Base-by-base conservation (phyloP, 2,888 invertebrate genomes). In the Drosophila meridiana region DNA sequence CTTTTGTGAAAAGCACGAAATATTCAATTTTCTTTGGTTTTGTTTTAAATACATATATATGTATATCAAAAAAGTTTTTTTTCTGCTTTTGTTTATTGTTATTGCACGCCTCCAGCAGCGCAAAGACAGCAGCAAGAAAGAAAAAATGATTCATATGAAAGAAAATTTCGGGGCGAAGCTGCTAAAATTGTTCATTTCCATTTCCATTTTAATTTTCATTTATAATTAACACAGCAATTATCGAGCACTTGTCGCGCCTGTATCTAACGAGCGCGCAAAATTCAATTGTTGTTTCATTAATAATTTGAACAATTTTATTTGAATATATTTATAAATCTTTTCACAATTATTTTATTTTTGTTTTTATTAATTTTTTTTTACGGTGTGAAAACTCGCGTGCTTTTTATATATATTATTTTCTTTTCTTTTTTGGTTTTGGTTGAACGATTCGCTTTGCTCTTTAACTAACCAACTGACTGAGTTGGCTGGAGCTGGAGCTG, bases 181-280 rank as follows among this genome's bases (percentile, higher is more conserved):
- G 48, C 48, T 14, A 50, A 30, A 47, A 57, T 58, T 47, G 7
- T 61, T 58, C 14, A 40, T 56, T 58, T 34, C 50, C 40, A 55
- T 58, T 66, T 67, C 62, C 32, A 36, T 43, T 58, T 40, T 43
- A 26, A 56, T 64, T 69, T 64, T 68, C 55, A 42, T 48, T 28
- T 36, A 60, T 48, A 70, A 76, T 76, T 71, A 57, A 61, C 56
- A 48, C 42, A 40, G 52, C 42, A 76, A 80, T 80, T 80, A 68
- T 58, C 65, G 77, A 62, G 80, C 76, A 78, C 78, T 78, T 78
- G 76, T 78, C 80, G 80, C 78, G 65, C 60, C 60, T 59, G 26
- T 30, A 13, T 48, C 28, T 48, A 47, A 42, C 55, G 36, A 50
- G 50, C 68, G 61, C 78, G 55, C 69, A 63, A 55, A 69, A 74